Conservation (phyloP, 2,113 vertebrate genomes). For the Antigone vipio region DNA sequence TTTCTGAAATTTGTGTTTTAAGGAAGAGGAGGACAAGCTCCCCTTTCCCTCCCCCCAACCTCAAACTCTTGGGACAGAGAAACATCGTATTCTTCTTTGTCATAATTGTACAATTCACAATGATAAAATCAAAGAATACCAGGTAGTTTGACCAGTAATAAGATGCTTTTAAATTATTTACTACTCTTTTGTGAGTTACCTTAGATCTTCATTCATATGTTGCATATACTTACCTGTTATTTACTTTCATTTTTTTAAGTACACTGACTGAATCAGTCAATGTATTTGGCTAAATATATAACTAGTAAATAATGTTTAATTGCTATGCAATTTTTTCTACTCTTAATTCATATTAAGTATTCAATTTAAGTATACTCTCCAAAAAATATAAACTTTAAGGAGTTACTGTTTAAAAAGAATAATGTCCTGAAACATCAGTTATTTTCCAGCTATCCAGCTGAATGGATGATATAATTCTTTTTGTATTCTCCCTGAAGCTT, state of each 20-base stretch:
- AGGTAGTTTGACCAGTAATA: not conserved
- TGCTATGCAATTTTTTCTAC: not conserved
- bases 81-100: not conserved
- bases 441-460: not conserved
- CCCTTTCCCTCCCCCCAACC: fast-evolving
- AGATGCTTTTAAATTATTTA: not conserved
- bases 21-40: not conserved
- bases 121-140: not conserved
- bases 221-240: not conserved
- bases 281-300: not conserved
- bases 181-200: not conserved
- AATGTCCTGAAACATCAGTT: not conserved
- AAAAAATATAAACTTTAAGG: not conserved
- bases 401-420: not conserved
- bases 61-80: not conserved
- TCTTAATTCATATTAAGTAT: not conserved
- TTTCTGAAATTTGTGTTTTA: not conserved
- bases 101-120: not conserved
- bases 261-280: not conserved
- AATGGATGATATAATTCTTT: not conserved
- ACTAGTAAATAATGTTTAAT: not conserved
- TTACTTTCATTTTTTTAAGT: not conserved
- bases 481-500: not conserved
- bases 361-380: not conserved
- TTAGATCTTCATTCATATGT: not conserved